Percentiles rank a stretch among this genome's conserved stretches.
phyloP scores from a whole-genome alignment of 2,888 invertebrate species.

The Phalera bucephala region DNA sequence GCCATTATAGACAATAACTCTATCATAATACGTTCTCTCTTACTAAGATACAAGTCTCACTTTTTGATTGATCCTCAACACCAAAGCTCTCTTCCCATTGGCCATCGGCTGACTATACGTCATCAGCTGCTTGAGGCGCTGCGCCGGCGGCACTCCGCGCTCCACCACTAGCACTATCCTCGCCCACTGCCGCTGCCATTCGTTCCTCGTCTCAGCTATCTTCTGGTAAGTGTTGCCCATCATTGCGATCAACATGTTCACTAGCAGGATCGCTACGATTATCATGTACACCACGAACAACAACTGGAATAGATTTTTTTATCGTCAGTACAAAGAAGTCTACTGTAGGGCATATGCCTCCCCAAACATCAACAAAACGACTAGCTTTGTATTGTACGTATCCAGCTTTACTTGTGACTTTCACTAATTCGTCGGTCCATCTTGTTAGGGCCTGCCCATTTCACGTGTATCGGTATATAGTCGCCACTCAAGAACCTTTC shows the following conservation, averaged over 20 bases:
- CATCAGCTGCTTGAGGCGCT: constrained; percentile 92
- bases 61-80: constrained; percentile 93
- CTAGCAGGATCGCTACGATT: constrained; percentile 95
- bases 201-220: constrained; percentile 97
- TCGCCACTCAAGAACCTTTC: too few species aligned
- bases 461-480: too few species aligned
- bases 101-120: constrained; percentile 98
- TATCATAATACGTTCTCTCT: too few species aligned
- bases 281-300: constrained; percentile 99
- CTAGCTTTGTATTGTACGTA: too few species aligned
- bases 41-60: constrained; percentile 81
- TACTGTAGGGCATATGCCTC: too few species aligned
- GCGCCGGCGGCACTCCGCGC: constrained; percentile 95
- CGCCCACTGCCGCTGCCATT: constrained; percentile 99
- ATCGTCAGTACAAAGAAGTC: too few species aligned
- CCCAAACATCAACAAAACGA: too few species aligned
- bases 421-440: too few species aligned
- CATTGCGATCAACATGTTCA: constrained; percentile 99
- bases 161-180: constrained; percentile 98
- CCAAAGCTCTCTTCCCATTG: constrained; percentile 92
- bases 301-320: constrained; percentile 78
- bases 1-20: too few species aligned
- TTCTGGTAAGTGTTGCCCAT: constrained; percentile 99
- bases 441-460: too few species aligned
- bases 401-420: too few species aligned